phyloP scores from a whole-genome alignment of 2,888 invertebrate genomes.

The Monoplex corrugatus region DNA sequence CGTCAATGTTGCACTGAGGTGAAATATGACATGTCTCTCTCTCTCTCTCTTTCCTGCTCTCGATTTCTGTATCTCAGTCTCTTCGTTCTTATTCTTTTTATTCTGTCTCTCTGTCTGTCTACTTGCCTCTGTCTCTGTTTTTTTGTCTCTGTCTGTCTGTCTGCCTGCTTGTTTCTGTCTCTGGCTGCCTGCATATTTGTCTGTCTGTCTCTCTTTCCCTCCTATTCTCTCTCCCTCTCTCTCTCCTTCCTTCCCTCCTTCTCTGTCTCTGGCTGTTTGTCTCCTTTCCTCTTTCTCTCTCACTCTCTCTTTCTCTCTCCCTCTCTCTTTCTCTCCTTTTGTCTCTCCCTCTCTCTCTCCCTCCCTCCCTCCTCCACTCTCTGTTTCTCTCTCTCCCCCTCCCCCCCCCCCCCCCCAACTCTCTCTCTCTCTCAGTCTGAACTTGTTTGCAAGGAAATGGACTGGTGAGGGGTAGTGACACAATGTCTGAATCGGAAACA shows the following conservation, averaged over 20 bases:
- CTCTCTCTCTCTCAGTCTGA: background rate
- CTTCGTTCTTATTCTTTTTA: background rate
- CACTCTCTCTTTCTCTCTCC: no score
- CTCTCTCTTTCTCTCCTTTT: background rate
- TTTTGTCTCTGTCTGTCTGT: no score
- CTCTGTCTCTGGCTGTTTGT: no score
- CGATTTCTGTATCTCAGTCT: background rate
- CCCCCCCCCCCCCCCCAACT: no score
- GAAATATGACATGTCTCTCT: background rate
- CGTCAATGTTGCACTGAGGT: background rate
- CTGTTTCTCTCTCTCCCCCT: background rate
- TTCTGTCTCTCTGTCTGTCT: background rate
- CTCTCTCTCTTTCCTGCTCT: conserved; percentile 21
- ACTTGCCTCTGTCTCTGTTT: no score
- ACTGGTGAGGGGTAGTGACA: no score
- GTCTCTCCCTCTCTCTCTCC: background rate
- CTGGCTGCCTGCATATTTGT: no score
- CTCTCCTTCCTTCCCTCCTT: background rate
- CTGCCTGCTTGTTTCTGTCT: no score
- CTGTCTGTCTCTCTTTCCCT: background rate
- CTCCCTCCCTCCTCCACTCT: background rate
- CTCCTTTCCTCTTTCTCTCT: no score
- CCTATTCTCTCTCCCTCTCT: no score
- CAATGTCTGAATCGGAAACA: no score
- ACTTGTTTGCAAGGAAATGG: no score